Percentiles rank a stretch among this genome's conserved stretches.
phyloP scores from a whole-genome alignment of 2,888 invertebrate genomes.

The Choreutis nemorana region DNA sequence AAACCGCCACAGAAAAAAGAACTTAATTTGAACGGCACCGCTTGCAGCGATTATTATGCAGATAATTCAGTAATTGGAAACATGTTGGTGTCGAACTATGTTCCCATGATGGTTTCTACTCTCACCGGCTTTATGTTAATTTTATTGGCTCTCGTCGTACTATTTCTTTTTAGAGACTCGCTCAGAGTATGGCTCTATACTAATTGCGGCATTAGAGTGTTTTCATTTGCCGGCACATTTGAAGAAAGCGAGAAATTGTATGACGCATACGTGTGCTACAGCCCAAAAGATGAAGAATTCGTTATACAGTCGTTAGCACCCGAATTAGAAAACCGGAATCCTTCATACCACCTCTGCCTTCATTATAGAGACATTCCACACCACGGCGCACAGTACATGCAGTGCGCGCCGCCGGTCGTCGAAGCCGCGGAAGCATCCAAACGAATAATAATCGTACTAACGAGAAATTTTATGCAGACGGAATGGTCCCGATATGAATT shows the following conservation, averaged over 20 bases:
- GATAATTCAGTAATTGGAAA: slow-evolving; percentile 84
- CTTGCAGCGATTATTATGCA: slow-evolving; percentile 86
- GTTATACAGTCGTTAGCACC: slow-evolving; percentile 85
- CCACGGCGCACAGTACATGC: slow-evolving; percentile 73
- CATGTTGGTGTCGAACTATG: slow-evolving; percentile 83
- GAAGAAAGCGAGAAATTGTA: slow-evolving; percentile 87
- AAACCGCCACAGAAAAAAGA: slow-evolving; percentile 79
- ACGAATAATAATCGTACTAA: slow-evolving; percentile 86
- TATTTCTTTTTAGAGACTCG: slow-evolving; percentile 86
- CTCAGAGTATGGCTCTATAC: slow-evolving; percentile 89
- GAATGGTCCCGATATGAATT: slow-evolving; percentile 94
- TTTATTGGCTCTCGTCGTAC: slow-evolving; percentile 77
- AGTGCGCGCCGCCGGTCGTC: slow-evolving; percentile 77
- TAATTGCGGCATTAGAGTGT: slow-evolving; percentile 84
- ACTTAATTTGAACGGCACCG: slow-evolving; percentile 84
- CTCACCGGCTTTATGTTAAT: slow-evolving; percentile 80
- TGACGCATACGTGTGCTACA: slow-evolving; percentile 93
- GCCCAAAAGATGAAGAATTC: slow-evolving; percentile 90
- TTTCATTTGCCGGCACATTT: slow-evolving; percentile 73
- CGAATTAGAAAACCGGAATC: slow-evolving; percentile 83
- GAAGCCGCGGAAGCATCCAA: slow-evolving; percentile 90
- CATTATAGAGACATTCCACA: slow-evolving; percentile 88
- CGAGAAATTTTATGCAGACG: slow-evolving; percentile 88
- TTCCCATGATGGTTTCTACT: slow-evolving; percentile 84
- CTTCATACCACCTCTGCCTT: slow-evolving; percentile 83